Evolutionary conservation across 2,888 invertebrate species (phyloP).

Genomic region (Pristionchus fissidentatus): DNA sequence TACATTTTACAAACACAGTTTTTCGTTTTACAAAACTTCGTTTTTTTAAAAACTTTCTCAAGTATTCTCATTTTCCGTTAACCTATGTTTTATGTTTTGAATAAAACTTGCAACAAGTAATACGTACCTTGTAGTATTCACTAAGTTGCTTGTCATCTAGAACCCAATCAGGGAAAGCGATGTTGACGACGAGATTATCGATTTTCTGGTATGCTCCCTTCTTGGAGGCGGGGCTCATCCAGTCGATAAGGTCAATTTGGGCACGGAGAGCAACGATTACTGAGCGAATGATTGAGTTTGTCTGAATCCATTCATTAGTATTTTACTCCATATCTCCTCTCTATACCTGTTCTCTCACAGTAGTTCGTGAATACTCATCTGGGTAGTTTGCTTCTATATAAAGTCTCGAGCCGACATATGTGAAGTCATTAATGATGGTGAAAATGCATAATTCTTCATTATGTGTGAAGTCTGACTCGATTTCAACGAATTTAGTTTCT

Average conservation of each 20-base stretch:
- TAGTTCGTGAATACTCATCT: constrained; percentile 46
- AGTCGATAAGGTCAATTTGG: constrained; percentile 33
- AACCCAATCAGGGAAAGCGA: constrained; percentile 70
- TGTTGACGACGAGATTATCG: constrained; percentile 68
- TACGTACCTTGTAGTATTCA: constrained; percentile 55
- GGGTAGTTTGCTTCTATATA: constrained; percentile 68
- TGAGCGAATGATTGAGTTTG: constrained; percentile 4
- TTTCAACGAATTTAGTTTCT: no score
- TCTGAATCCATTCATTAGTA: constrained; percentile 15
- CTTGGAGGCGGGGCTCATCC: constrained; percentile 66
- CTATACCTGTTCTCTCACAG: constrained; percentile 61
- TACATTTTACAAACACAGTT: no score
- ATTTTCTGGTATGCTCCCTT: constrained; percentile 68
- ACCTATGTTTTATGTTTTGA: no score
- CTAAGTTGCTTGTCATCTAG: constrained; percentile 60
- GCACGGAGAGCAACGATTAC: constrained; percentile 21
- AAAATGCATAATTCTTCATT: background rate
- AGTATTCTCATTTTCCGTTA: no score
- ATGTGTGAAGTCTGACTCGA: background rate
- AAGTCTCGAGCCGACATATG: constrained; percentile 68
- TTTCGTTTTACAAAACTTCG: no score
- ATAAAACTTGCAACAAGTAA: no score
- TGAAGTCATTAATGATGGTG: background rate
- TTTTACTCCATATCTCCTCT: no score
- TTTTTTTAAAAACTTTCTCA: no score